phyloP scores from a whole-genome alignment of 2,797 vertebrate genomes.

The Schizopygopsis pylzovi region DNA sequence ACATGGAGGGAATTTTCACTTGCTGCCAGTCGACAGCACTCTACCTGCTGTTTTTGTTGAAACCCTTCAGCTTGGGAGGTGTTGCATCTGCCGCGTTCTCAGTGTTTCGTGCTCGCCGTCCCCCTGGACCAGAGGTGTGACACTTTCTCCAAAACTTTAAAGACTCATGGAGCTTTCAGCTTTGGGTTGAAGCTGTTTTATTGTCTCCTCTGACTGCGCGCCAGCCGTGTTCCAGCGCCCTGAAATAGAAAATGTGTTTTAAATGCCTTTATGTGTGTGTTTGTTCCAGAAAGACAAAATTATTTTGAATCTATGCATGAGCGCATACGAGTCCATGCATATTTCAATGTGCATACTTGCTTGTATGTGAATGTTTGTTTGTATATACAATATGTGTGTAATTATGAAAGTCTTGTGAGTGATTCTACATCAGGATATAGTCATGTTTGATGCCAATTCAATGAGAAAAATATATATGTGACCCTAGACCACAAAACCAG shows the following conservation, averaged over 20 bases:
- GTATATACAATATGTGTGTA: neutral
- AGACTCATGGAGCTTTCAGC: conserved; percentile 52
- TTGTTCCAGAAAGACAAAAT: conserved; percentile 2
- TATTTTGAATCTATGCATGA: neutral
- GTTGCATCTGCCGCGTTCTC: conserved; percentile 68
- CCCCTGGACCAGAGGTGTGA: conserved; percentile 67
- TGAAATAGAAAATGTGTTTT: conserved; percentile 38
- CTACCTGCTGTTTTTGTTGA: conserved; percentile 68
- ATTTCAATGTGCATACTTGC: neutral
- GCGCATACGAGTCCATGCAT: neutral
- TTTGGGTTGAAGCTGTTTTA: conserved; percentile 48
- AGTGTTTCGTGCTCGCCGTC: conserved; percentile 61
- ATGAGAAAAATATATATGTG: neutral
- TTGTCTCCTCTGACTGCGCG: conserved; percentile 33
- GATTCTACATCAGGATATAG: neutral
- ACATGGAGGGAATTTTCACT: conserved; percentile 67
- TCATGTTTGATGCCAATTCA: neutral
- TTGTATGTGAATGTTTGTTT: neutral
- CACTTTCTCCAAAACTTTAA: conserved; percentile 66
- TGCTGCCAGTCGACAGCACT: conserved; percentile 63
- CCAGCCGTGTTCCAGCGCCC: conserved; percentile 6
- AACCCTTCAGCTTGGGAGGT: conserved; percentile 68
- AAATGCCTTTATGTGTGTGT: neutral
- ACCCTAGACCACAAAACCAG: too few relatives aligned
- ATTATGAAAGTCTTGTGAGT: neutral